Evolutionary conservation across 2,797 vertebrate species (phyloP).

Genomic region (Valencia hispanica): DNA sequence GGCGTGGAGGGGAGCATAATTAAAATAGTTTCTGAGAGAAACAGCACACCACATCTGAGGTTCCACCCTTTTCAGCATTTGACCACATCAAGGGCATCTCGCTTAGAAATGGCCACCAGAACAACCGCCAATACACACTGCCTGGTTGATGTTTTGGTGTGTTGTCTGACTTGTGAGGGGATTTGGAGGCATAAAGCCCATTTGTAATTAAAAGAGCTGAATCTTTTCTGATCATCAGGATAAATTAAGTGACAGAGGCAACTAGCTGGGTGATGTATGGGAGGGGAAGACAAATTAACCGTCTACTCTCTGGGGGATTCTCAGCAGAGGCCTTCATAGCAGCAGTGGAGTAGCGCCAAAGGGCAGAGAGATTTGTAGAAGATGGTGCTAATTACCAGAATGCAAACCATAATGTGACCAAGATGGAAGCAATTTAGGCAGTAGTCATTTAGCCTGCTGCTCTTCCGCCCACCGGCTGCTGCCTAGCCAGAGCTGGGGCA

Average conservation of each 20-base stretch:
- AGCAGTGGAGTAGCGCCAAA: constrained; percentile 83
- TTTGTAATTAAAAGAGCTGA: constrained; percentile 67
- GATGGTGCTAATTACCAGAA: constrained; percentile 93
- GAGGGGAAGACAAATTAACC: constrained; percentile 78
- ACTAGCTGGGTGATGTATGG: constrained; percentile 72
- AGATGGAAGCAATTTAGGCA: constrained; percentile 91
- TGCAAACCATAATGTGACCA: constrained; percentile 86
- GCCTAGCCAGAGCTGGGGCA: constrained; percentile 64
- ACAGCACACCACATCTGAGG: constrained; percentile 88
- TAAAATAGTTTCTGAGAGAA: constrained; percentile 90
- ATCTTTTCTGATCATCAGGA: constrained; percentile 57
- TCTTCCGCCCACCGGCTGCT: constrained; percentile 86
- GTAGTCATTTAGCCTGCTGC: constrained; percentile 87
- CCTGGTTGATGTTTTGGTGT: constrained; percentile 77
- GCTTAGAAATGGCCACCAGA: constrained; percentile 84
- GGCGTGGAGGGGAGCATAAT: constrained; percentile 82
- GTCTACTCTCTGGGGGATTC: constrained; percentile 74
- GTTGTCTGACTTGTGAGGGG: constrained; percentile 69
- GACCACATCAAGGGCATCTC: constrained; percentile 87
- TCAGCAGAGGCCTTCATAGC: constrained; percentile 73
- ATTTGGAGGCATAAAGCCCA: constrained; percentile 48
- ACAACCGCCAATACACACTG: constrained; percentile 79
- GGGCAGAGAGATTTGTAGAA: constrained; percentile 90
- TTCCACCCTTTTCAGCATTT: constrained; percentile 84
- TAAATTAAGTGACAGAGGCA: constrained; percentile 72